Evolutionary conservation across 2,797 vertebrate species (phyloP), one percentile per base, ranked within the genome.

Genomic region (Phoebastria nigripes): DNA sequence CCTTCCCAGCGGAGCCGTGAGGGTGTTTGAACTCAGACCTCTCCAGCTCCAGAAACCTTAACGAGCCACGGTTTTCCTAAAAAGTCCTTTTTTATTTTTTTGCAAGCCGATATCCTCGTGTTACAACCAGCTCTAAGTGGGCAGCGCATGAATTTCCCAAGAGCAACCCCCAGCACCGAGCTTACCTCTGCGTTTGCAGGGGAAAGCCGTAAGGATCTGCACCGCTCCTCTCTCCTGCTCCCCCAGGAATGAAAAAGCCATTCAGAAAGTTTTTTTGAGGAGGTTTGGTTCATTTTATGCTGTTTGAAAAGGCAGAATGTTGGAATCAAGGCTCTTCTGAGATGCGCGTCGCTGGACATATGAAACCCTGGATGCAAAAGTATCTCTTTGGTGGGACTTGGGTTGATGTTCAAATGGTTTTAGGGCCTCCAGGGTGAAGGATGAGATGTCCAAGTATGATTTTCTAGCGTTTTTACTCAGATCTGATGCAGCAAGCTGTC

Each of bases 271-370:
- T 29, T 49, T 18, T 4, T 0, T 0, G 1, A 17, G 42, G 13
- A 33, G 5, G 3, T 54, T 78, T 46, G 11, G 2, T 42, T 78
- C 8, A 9, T 47, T 42, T 73, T 19, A 25, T 58, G 16, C 24
- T 39, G 6, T 35, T 86, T 42, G 25, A 56, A 61, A 82, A 52
- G 39, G 15, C 41, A 33, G 58, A 55, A 65, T 46, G 4, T 9
- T 9, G 12, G 20, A 59, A 39, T 70, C 10, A 3, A 33, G 22
- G 19, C 21, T 79, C n/a, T 74, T 47, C 55, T 24, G 47, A 35
- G 35, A 31, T 19, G 19, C 1, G 0, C 11, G 3, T 2, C 0
- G 3, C 28, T 49, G 51, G 16, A 11, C 0, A 3, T 26, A 52
- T 21, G 37, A 81, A 87, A 51, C 6, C 21, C n/a, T 42, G 63